Conservation (phyloP, 2,113 vertebrate genomes). For the Rhizomys pruinosus region DNA sequence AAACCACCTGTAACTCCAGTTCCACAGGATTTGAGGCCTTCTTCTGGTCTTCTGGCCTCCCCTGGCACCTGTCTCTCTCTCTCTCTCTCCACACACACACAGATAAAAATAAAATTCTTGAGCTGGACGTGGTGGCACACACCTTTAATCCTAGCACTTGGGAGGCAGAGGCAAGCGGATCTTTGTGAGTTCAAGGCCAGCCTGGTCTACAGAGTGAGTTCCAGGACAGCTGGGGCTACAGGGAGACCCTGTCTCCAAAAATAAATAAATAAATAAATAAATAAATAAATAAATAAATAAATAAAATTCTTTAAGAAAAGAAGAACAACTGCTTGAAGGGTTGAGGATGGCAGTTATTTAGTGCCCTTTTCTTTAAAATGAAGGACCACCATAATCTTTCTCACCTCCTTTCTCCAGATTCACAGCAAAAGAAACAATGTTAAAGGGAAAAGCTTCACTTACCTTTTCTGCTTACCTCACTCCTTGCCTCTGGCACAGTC, state of each 20-base stretch:
- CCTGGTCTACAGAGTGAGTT: background rate
- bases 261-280: background rate
- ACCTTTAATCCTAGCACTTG: background rate
- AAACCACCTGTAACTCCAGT: background rate
- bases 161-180: background rate
- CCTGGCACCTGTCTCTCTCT: background rate
- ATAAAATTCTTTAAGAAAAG: no score
- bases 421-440: no score
- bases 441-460: no score
- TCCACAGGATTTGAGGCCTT: background rate
- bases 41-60: background rate
- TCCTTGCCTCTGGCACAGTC: no score
- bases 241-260: background rate
- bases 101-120: background rate
- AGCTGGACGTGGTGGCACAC: background rate
- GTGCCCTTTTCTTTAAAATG: no score
- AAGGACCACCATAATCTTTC: no score
- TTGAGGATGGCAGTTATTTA: no score
- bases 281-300: no score
- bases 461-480: no score
- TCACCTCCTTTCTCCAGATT: no score
- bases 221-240: background rate
- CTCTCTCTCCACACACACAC: background rate
- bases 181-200: background rate
- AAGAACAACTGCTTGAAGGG: no score